Evolutionary conservation across 2,888 invertebrate species (phyloP), one percentile per base, ranked within the genome.

Genomic region (Pegoplata infirma): DNA sequence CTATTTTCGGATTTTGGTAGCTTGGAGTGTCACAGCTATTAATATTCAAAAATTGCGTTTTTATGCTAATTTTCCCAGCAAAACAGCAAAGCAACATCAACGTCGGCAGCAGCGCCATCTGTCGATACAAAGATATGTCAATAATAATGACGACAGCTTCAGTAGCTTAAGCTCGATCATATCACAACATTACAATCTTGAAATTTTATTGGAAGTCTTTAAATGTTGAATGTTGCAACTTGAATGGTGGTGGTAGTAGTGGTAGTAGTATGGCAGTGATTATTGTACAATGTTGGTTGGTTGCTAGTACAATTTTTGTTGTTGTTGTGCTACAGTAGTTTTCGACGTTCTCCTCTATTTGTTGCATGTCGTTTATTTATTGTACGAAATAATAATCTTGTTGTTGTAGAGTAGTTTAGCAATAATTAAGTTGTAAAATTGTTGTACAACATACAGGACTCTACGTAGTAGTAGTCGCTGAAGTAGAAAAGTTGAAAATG

Each of bases 41-140:
- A 87, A 88, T 87, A 87, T 88, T 88, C 87, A 84, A 87, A 88
- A 88, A 88, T 88, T 87, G 88, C 88, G 87, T 88, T 88, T 88
- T 88, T 88, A 88, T 88, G 88, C 86, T 85, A 88, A 88, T 88
- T 88, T 85, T 83, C 84, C 83, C 86, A 80, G 44, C 17, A 58
- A 53, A 21, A 56, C 72, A 58, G 21, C 32, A 5, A 19, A 14
- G 23, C 16, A 68, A 36, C 56, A 32, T 32, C 32, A 40, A 12
- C n/a, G 5, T 12, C n/a, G 17, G 55, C 55, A 61, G 58, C 82
- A 81, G 80, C 82, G 82, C 81, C 82, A 82, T 80, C 85, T 86
- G 86, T 86, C 86, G 87, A 86, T 86, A 72, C 63, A 72, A 53
- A 85, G 86, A 86, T 86, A 87, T 87, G 85, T 80, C 80, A 81